Percentiles rank a stretch among this genome's conserved stretches.
Conservation (phyloP, 2,888 invertebrate species). For the Hyposoter didymator region DNA sequence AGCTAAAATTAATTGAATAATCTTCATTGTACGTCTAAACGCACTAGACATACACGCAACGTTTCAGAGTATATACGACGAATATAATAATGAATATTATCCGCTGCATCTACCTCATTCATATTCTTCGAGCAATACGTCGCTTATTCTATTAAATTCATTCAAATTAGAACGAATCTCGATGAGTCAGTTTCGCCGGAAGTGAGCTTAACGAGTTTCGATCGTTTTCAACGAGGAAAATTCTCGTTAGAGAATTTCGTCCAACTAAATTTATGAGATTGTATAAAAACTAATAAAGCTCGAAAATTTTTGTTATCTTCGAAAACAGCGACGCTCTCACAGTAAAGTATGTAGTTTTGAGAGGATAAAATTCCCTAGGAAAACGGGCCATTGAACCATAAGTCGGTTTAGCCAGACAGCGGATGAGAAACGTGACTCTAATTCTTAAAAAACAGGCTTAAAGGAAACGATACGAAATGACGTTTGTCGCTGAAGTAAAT, state of each 20-base stretch:
- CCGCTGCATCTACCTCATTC: slow-evolving; percentile 63
- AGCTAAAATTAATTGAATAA: slow-evolving; percentile 54
- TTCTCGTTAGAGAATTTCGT: slow-evolving; percentile 5
- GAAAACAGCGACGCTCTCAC: background rate
- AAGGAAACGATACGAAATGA: slow-evolving; percentile 60
- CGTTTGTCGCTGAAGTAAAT: slow-evolving; percentile 63
- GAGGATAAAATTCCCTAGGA: background rate
- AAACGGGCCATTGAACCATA: slow-evolving; percentile 27
- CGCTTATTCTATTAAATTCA: slow-evolving; percentile 62
- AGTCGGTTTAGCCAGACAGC: background rate
- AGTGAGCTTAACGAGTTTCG: slow-evolving; percentile 58
- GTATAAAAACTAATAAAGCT: background rate
- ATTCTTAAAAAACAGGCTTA: slow-evolving; percentile 48
- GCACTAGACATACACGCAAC: slow-evolving; percentile 22
- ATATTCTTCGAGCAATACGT: slow-evolving; percentile 55
- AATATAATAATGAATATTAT: slow-evolving; percentile 60
- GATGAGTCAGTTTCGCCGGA: slow-evolving; percentile 69
- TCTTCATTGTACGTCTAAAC: slow-evolving; percentile 29
- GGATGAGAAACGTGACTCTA: slow-evolving; percentile 44
- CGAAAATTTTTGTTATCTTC: background rate
- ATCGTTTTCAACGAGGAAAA: slow-evolving; percentile 50
- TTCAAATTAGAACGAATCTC: slow-evolving; percentile 58
- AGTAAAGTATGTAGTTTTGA: background rate
- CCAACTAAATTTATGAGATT: slow-evolving; percentile 11
- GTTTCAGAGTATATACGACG: slow-evolving; percentile 10